These are phyloP conservation scores for Phortica variegata DNA, from an alignment of 1,140 invertebrate genomes.

Conservation along the genomic window DNA sequence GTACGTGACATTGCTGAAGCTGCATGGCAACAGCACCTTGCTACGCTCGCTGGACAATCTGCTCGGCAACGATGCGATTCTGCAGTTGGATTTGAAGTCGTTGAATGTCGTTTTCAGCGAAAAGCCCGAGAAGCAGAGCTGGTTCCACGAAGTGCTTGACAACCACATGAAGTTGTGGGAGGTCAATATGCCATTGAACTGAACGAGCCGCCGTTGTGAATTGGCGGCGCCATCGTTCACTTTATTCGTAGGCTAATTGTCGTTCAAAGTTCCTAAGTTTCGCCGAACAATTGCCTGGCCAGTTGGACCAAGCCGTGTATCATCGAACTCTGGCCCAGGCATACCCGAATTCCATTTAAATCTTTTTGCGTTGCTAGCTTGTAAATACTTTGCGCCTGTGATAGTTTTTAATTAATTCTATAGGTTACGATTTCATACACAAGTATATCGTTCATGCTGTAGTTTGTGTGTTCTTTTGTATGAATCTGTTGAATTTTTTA, in stretches of 20 bases:
- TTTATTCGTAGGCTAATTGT: not conserved
- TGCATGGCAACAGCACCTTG: constrained; percentile 73
- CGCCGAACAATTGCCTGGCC: not conserved
- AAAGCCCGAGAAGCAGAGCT: constrained; percentile 68
- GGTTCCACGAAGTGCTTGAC: constrained; percentile 83
- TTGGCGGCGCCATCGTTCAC: too few species aligned
- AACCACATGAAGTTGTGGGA: constrained; percentile 88
- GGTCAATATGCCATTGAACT: constrained; percentile 67
- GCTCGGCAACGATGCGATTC: constrained; percentile 77
- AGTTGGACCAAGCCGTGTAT: not conserved
- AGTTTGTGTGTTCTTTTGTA: too few species aligned
- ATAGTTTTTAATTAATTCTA: constrained; percentile 45
- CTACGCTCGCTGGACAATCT: constrained; percentile 70
- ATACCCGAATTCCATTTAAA: constrained; percentile 25
- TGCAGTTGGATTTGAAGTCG: constrained; percentile 76
- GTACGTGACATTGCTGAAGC: constrained; percentile 75
- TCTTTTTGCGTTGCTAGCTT: constrained; percentile 23
- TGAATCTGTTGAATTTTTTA: too few species aligned
- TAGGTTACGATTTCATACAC: too few species aligned
- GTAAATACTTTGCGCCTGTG: constrained; percentile 51
- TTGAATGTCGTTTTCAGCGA: constrained; percentile 75
- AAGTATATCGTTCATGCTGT: too few species aligned
- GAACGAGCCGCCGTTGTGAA: constrained; percentile 20
- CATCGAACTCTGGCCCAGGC: constrained; percentile 7
- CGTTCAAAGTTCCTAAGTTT: constrained; percentile 20